Evolutionary conservation across 2,888 invertebrate species (phyloP), one percentile per base, ranked within the genome.

Genomic region (Adelognathus sp.): DNA sequence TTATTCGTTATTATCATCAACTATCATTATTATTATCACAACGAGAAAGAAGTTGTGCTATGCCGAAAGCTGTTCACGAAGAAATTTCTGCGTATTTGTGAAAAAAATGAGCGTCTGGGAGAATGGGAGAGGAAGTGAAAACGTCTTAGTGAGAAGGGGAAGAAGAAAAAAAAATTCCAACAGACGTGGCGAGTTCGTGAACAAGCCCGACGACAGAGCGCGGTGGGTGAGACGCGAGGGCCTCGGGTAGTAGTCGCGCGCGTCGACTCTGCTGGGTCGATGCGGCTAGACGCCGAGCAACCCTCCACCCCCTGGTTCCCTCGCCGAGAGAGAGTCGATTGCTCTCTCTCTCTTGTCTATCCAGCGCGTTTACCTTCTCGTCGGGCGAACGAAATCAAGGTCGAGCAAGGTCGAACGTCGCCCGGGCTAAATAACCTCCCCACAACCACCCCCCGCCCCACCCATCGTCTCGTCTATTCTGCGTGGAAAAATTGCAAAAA

Each of bases 281-380:
- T 92, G 91, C 88, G 92, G 91, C 92, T 92, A 92, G 92, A 92
- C 92, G 86, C 85, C 86, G n/a, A n/a, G n/a, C n/a, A 88, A 86
- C 86, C 87, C 85, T 86, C 88, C 84, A n/a, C n/a, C n/a, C n/a
- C n/a, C n/a, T n/a, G n/a, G n/a, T 84, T 85, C 88, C 70, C 61
- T 66, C 46, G 14, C 79, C 9, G 46, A 9, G 14, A 54, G 88
- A 9, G 14, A 54, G 88, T 89, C 90, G 89, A 88, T 87, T 81
- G 79, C 80, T 67, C 54, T 71, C 72, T 52, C 54, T 18, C 69
- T 31, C 50, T 63, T 58, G 16, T 67, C 69, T 64, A 88, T 86
- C 85, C 86, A n/a, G n/a, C n/a, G n/a, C 87, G 84, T 85, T 86
- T 88, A 70, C 54, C 89, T 92, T 92, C 93, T 92, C 92, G 92